Conservation (phyloP, 1,140 invertebrate genomes). For the Aleiodes sp. region DNA sequence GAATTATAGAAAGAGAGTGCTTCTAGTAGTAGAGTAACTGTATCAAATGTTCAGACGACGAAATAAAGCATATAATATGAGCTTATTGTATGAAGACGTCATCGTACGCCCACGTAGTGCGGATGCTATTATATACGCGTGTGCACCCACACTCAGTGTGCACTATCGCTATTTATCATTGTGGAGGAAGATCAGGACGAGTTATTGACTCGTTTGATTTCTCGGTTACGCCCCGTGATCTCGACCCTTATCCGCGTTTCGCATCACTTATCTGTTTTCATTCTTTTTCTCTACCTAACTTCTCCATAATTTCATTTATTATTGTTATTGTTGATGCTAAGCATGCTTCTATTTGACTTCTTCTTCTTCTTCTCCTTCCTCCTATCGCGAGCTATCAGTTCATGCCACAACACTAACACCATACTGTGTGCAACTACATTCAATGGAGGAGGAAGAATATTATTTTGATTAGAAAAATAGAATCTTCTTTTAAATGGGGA, state of each 20-base stretch:
- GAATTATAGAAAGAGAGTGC: not conserved
- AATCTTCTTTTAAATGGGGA: no score
- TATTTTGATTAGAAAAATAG: no score
- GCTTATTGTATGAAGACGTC: conserved; percentile 57
- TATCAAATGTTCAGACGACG: not conserved
- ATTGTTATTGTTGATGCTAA: not conserved
- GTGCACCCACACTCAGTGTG: conserved; percentile 55
- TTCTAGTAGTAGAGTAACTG: not conserved
- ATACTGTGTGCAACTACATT: no score
- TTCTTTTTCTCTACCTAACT: not conserved
- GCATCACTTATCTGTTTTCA: conserved; percentile 50
- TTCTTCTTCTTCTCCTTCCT: no score
- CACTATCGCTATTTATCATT: conserved; percentile 53
- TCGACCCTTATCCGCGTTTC: conserved; percentile 25
- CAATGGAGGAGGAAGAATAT: no score
- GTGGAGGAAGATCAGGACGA: conserved; percentile 49
- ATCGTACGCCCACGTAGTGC: conserved; percentile 40
- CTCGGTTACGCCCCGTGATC: conserved; percentile 57
- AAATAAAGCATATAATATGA: conserved; percentile 24
- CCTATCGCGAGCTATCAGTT: no score
- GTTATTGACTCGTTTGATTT: conserved; percentile 62
- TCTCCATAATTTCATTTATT: not conserved
- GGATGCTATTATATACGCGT: conserved; percentile 10
- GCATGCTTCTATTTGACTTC: not conserved
- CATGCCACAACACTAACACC: no score